Base-by-base conservation (phyloP, 2,888 invertebrate species). In the Ornithoptera priamus region DNA sequence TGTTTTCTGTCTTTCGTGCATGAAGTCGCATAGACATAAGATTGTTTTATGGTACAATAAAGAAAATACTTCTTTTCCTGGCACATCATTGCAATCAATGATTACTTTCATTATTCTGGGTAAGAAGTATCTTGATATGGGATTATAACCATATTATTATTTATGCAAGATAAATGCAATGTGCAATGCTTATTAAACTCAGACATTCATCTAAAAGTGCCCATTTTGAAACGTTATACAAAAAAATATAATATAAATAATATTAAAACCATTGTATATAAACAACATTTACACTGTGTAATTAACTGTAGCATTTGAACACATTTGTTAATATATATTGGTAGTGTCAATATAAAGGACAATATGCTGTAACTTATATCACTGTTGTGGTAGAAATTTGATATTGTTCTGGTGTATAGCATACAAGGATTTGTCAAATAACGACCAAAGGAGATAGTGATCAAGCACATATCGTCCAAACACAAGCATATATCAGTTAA, bases 311-410 rank as follows among this genome's bases (percentile, higher is more conserved):
- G 57, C 20, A 67, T 30, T 12, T 30, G 30, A 30, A 30, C 4
- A 30, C 30, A 30, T 30, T 4, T 30, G 5, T 30, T 30, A 30
- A 30, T 30, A 30, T 3, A 5, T 30, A 30, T 30, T 30, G 30
- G 30, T 50, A 68, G 62, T 68, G 68, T 68, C 22, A 58, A 20
- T 60, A 63, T 68, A 50, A 46, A 36, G 22, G 50, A 6, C 46
- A 8, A 63, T 12, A 50, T 22, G 50, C 22, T 39, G 63, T 17
- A 15, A 18, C 36, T 50, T 58, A 68, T 64, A 64, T 63, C 30
- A 63, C 63, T 46, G 24, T n/a, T 63, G 57, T 57, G 42, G 24
- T 62, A 6, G n/a, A 42, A 62, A 67, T 58, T 68, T 58, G 8
- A n/a, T 58, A 63, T 63, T 58, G 68, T 30, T 50, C 63, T 18